Evolutionary conservation across 2,888 invertebrate genomes (phyloP), one percentile per base, ranked within the genome.

Genomic region (Diarsia brunnea): DNA sequence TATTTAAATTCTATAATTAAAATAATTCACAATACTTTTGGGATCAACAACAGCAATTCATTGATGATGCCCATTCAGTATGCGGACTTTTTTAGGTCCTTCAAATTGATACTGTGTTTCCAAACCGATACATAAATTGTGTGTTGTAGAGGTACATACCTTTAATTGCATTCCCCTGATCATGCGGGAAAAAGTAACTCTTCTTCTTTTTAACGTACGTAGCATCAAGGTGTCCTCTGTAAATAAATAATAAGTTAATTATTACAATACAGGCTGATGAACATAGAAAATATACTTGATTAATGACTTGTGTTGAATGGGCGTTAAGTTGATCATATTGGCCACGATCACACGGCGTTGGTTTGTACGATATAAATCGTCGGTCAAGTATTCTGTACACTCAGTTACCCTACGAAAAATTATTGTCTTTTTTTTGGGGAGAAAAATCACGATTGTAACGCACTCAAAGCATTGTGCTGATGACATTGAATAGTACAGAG

Each of bases 201-300:
- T 93, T 95, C 91, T 95, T 95, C 92, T 96, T 96, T 88, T 96
- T 96, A 47, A 95, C 90, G 86, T 90, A 96, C 0, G 96, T 96
- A n/a, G 91, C 89, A 84, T 96, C 94, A 95, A 93, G 94, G 88
- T 91, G 94, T 88, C 89, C 91, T 94, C 96, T 96, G 95, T 0
- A 91, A 81, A 45, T 19, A 21, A 73, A 64, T 11, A 43, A 51
- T n/a, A 12, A 5, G 4, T 38, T 24, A 47, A 73, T 73, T 31
- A 73, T 14, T 16, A 60, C 21, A 58, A 58, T 16, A 64, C 27
- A 38, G n/a, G 10, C 27, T 60, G 19, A 38, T 2, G 11, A 72
- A 31, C 19, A 53, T 10, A 14, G 21, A 4, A 8, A 19, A 27
- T 60, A 16, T 31, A 47, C 14, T 53, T 47, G 49, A 68, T 51